Evolutionary conservation across 2,888 invertebrate species (phyloP).

Genomic region (Trachelus tabidus): DNA sequence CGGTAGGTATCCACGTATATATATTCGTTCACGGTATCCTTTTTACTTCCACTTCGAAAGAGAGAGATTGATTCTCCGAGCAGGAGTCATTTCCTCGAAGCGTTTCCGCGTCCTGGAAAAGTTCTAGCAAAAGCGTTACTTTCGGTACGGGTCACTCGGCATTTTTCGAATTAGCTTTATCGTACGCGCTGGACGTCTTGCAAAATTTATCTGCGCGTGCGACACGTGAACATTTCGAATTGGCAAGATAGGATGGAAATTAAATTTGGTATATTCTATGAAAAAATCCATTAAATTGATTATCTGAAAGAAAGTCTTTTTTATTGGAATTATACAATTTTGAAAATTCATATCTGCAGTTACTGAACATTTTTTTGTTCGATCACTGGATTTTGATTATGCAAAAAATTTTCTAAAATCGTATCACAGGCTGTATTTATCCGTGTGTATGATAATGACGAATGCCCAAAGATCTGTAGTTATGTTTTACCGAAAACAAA

Average conservation of each 20-base stretch:
- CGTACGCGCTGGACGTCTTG: neutral
- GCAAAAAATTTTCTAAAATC: neutral
- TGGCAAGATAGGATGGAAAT: neutral
- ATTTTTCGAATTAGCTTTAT: neutral
- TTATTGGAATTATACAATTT: neutral
- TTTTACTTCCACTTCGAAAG: neutral
- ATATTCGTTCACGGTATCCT: neutral
- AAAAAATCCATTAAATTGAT: neutral
- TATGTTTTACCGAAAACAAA: neutral
- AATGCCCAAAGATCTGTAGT: neutral
- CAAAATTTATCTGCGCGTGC: neutral
- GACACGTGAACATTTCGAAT: neutral
- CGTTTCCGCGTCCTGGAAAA: neutral
- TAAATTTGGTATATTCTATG: neutral
- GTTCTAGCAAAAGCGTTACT: neutral
- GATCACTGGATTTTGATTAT: no score
- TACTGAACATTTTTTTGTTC: no score
- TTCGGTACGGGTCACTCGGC: neutral
- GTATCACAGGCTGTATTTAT: neutral
- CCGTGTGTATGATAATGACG: neutral
- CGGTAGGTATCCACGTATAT: neutral
- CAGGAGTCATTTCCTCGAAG: neutral
- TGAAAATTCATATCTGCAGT: neutral
- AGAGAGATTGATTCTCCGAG: neutral
- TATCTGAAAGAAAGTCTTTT: neutral